Percentiles rank a stretch among this genome's conserved stretches.
These are phyloP conservation scores for Kradibia gibbosae DNA, from an alignment of 1,140 invertebrate species.

Conservation along the genomic window DNA sequence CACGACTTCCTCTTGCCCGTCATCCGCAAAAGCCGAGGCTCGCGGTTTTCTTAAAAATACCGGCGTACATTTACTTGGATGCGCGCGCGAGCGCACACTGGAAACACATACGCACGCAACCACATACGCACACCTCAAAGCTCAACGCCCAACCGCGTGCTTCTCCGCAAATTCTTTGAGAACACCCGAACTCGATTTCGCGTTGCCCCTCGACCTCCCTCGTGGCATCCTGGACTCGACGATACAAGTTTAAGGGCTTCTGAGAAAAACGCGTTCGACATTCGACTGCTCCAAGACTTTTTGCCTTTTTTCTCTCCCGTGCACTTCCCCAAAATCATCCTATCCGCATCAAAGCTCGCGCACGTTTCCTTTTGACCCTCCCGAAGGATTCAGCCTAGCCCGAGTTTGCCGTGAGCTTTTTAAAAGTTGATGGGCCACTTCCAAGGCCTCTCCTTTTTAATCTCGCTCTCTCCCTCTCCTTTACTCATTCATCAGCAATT, in stretches of 20 bases:
- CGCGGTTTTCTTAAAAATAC: conserved; percentile 9
- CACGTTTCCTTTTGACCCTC: conserved; percentile 30
- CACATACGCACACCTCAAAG: background rate
- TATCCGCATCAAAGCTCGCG: no score
- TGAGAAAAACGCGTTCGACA: no score
- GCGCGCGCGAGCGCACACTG: no score
- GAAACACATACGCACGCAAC: background rate
- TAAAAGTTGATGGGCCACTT: background rate
- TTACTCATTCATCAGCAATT: background rate
- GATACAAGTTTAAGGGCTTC: no score
- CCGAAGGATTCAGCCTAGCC: background rate
- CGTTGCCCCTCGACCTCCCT: background rate
- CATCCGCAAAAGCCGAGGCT: conserved; percentile 4
- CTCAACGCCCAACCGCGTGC: background rate
- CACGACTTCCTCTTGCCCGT: background rate
- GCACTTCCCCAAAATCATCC: no score
- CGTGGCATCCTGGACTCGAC: no score
- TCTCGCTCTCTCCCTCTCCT: background rate
- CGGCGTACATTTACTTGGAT: background rate
- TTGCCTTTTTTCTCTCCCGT: background rate
- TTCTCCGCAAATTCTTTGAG: background rate
- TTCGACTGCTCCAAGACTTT: background rate
- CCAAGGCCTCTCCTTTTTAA: background rate
- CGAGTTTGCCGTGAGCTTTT: background rate
- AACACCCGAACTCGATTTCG: background rate